Base-by-base conservation (phyloP, 2,888 invertebrate genomes). In the Merodon equestris region DNA sequence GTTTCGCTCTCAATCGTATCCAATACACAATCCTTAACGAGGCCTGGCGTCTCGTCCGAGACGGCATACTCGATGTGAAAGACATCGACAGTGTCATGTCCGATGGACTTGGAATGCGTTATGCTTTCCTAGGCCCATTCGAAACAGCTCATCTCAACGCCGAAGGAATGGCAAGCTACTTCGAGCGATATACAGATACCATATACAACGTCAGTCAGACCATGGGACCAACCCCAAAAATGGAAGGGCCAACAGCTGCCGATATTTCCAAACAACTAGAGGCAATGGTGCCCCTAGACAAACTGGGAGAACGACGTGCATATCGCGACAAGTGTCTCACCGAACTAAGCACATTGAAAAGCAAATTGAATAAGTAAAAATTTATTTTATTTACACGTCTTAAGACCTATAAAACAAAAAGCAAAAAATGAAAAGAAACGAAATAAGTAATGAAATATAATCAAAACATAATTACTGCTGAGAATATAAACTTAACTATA, bases 131-230 rank as follows among this genome's bases (percentile, higher is more conserved):
- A 73, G 99, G 99, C 1, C 95, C 97, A 0, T 90, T 98, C 81
- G 97, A 98, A 90, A 97, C 97, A 0, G 95, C 96, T 0, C 97
- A 97, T 89, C 91, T 98, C 73, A 99, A 99, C 87, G 97, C 98
- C 10, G 95, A 96, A 89, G 97, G 97, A 90, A 91, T 91, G 91
- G 85, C 88, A 64, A 92, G 90, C 82, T 92, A 92, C 74, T 91
- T 91, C 70, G 92, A 92, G 84, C 90, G 92, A 88, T 92, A 92
- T 83, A 90, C 91, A 1, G 90, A 92, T 7, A 91, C 92, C 3
- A 92, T 92, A 54, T 85, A 91, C 85, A 90, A 86, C 17, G 92
- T 92, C 0, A 94, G 95, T 84, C 90, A 92, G 84, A 94, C 94
- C 0, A 94, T 95, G 89, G 95, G 95, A 1, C 92, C 93, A 0